These are phyloP conservation scores for Eilema griseolum DNA, from an alignment of 2,888 invertebrate species.

Conservation along the genomic window DNA sequence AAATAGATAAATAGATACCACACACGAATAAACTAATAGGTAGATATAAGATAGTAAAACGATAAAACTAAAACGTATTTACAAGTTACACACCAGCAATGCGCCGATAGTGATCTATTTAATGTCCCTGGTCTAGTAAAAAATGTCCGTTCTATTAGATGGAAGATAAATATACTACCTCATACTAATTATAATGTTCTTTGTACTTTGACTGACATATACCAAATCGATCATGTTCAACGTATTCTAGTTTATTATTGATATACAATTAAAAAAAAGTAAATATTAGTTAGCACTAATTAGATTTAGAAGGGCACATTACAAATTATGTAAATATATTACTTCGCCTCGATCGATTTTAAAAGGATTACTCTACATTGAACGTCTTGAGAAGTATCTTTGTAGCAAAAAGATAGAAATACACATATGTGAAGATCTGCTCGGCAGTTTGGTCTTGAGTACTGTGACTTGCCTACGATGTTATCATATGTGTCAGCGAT, in stretches of 20 bases:
- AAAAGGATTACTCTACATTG: background rate
- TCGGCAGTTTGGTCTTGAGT: conserved; percentile 54
- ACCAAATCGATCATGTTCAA: background rate
- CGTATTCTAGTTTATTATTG: background rate
- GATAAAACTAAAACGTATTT: background rate
- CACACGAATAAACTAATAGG: background rate
- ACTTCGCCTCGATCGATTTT: background rate
- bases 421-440: conserved; percentile 19
- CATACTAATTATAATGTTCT: background rate
- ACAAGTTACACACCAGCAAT: background rate
- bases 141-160: no score
- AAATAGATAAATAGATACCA: background rate
- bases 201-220: background rate
- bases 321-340: background rate
- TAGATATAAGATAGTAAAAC: background rate
- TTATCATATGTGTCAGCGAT: conserved; percentile 62
- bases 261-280: background rate
- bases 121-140: background rate
- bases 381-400: background rate
- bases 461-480: conserved; percentile 66
- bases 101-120: background rate
- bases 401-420: background rate
- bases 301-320: background rate
- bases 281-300: background rate
- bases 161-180: background rate